These are phyloP conservation scores for Orius laevigatus DNA, from an alignment of 1,140 invertebrate species.

Conservation along the genomic window DNA sequence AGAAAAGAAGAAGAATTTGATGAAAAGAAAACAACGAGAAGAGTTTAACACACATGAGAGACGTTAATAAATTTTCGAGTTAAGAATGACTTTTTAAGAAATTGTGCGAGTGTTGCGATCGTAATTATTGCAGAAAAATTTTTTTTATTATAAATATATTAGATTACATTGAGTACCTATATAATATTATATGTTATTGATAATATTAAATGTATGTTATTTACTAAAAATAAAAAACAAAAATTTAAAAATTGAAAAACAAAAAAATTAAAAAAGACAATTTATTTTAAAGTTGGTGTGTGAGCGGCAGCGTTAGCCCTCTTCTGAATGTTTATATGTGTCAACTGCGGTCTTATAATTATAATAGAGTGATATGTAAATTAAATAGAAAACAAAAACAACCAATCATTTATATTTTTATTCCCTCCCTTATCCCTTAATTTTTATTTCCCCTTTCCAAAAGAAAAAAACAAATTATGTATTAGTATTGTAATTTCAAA, in stretches of 20 bases:
- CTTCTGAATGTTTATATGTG: conserved; percentile 16
- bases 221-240: conserved; percentile 8
- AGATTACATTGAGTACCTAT: conserved; percentile 13
- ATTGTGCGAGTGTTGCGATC: too few relatives aligned
- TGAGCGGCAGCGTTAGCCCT: conserved; percentile 12
- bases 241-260: background rate
- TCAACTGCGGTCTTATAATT: conserved; percentile 14
- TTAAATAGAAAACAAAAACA: conserved; percentile 14
- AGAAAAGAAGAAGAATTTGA: too few relatives aligned
- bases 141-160: conserved; percentile 11
- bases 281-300: conserved; percentile 14
- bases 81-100: too few relatives aligned
- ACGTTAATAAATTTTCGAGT: too few relatives aligned
- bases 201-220: conserved; percentile 16
- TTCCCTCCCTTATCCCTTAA: too few relatives aligned
- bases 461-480: too few relatives aligned
- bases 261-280: conserved; percentile 9
- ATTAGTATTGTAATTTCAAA: too few relatives aligned
- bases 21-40: too few relatives aligned
- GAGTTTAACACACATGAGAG: too few relatives aligned
- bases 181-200: conserved; percentile 14
- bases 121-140: too few relatives aligned
- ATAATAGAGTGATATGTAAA: conserved; percentile 12
- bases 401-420: too few relatives aligned
- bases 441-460: too few relatives aligned